These are phyloP conservation scores for Solea senegalensis DNA, from an alignment of 2,113 vertebrate genomes.

Conservation along the genomic window DNA sequence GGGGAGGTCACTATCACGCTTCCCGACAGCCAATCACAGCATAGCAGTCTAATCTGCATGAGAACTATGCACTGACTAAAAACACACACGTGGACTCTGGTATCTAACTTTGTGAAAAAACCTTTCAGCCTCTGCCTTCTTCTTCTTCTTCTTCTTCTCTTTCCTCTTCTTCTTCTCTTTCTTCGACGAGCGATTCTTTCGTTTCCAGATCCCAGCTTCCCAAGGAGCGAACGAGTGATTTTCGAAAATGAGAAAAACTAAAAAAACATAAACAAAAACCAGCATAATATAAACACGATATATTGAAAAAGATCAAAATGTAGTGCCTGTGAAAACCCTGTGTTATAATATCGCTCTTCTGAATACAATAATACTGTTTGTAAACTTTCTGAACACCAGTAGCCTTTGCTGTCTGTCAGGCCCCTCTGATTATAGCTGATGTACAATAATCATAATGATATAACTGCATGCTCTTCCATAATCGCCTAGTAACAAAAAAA, in stretches of 20 bases:
- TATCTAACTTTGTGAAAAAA: constrained; percentile 88
- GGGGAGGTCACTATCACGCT: constrained; percentile 84
- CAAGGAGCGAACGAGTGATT: constrained; percentile 88
- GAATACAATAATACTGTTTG: constrained; percentile 78
- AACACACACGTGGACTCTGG: constrained; percentile 85
- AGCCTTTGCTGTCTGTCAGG: constrained; percentile 98
- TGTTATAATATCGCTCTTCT: constrained; percentile 98
- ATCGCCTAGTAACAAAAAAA: constrained; percentile 84
- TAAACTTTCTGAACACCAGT: constrained; percentile 91
- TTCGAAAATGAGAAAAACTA: constrained; percentile 73
- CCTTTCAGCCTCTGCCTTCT: constrained; percentile 91
- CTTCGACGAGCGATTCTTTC: constrained; percentile 80
- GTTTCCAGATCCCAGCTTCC: constrained; percentile 88
- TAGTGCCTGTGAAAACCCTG: constrained; percentile 99
- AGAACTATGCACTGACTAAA: constrained; percentile 96
- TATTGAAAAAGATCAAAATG: constrained; percentile 88
- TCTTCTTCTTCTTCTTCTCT: constrained; percentile 50
- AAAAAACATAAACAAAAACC: constrained; percentile 89
- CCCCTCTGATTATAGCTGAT: constrained; percentile 94
- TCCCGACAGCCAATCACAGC: constrained; percentile 90
- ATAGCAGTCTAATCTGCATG: constrained; percentile 98
- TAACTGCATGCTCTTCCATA: constrained; percentile 98
- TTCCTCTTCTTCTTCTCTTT: too few species aligned
- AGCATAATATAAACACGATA: constrained; percentile 94
- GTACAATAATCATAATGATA: constrained; percentile 94